A percentile compares a stretch with the other conserved stretches of the same genome.
These are phyloP conservation scores for Osmerus eperlanus DNA, from an alignment of 2,113 vertebrate genomes.

Conservation along the genomic window DNA sequence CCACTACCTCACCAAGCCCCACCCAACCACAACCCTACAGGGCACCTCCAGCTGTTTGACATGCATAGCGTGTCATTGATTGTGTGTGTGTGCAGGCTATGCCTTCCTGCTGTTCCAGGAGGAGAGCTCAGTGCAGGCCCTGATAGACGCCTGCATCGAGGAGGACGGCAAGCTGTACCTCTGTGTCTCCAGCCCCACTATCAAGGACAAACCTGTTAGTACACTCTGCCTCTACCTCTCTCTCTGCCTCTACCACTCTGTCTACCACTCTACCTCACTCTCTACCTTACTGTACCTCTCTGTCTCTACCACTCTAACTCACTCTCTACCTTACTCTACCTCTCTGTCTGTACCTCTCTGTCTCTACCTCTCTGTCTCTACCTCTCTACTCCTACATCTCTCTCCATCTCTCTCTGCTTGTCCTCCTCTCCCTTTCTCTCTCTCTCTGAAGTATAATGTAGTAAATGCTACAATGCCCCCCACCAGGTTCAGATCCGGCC, in stretches of 20 bases:
- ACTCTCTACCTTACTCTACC: background rate
- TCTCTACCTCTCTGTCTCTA: background rate
- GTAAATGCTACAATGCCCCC: background rate
- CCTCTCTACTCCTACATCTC: background rate
- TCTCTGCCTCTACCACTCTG: too few relatives aligned
- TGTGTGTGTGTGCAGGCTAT: background rate
- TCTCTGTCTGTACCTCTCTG: background rate
- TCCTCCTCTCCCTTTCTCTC: background rate
- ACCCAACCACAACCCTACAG: too few relatives aligned
- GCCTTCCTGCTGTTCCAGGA: too few relatives aligned
- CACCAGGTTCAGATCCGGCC: slow-evolving; percentile 95
- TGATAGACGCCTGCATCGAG: too few relatives aligned
- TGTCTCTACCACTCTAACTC: background rate
- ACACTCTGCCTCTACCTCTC: too few relatives aligned
- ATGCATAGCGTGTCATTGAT: background rate
- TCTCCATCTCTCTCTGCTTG: background rate
- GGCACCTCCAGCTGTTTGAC: background rate
- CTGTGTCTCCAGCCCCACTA: too few relatives aligned
- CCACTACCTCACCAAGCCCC: too few relatives aligned
- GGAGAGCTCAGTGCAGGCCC: too few relatives aligned
- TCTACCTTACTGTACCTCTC: background rate
- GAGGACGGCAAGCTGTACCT: too few relatives aligned
- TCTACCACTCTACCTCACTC: too few relatives aligned
- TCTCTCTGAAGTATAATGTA: background rate
- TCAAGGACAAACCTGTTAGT: too few relatives aligned